Evolutionary conservation across 2,113 vertebrate genomes (phyloP), one percentile per base, ranked within the genome.

Genomic region (Macroglossus sobrinus): DNA sequence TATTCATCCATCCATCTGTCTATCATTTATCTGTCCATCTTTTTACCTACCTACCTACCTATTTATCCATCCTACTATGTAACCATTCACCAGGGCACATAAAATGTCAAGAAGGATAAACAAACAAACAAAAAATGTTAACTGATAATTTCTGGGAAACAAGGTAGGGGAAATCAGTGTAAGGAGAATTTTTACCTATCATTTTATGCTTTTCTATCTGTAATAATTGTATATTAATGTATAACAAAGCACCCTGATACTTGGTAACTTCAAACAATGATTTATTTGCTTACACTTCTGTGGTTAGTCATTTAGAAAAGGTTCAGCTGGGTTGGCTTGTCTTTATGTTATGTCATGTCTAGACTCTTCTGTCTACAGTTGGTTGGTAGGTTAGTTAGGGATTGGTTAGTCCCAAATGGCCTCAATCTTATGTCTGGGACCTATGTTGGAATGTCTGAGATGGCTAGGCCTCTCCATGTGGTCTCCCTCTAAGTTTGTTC

Each of bases 381-480:
- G 38, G 24, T 24, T 82, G 21, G 22, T 72, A 14, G 8, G 5
- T 33, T 84, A 47, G 22, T 33, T 64, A 18, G 28, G 18, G 30
- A 30, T 24, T 33, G 30, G 0, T 7, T 55, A 26, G 43, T 38
- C 22, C n/a, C 1, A 40, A 57, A 66, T 21, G 38, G 7, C 19
- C 14, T 78, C 3, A 8, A 4, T 57, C 43, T 33, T 15, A 61
- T 53, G 11, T 35, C 28, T 81, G n/a, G 0, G 21, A 24, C 15
- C 4, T 15, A 0, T 4, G 19, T 21, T 35, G 35, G 35, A 81
- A 86, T 10, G 21, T 11, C 21, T 79, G 35, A 28, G 9, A 78
- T 15, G 24, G 1, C 30, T 53, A 40, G 0, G 2, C 9, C 4
- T 45, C 7, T 28, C 12, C 19, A 9, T 10, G 14, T 74, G 38